Evolutionary conservation across 1,140 invertebrate genomes (phyloP).

Genomic region (Camponotus vicinus): DNA sequence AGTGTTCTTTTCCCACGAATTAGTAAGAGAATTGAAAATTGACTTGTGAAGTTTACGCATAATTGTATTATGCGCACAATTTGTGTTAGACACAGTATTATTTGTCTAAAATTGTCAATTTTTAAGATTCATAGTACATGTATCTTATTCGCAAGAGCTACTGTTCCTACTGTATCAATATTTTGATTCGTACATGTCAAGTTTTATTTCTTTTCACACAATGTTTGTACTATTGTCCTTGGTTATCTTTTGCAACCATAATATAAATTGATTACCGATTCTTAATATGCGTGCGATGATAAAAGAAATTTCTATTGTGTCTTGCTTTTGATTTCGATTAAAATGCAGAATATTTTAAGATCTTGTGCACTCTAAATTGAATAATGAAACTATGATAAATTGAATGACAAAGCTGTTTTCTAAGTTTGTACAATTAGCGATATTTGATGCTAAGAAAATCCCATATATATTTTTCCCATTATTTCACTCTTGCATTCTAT

Average conservation of each 20-base stretch:
- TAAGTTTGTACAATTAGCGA: slow-evolving; percentile 40
- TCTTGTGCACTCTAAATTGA: background rate
- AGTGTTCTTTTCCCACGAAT: too few species aligned
- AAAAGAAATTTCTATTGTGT: background rate
- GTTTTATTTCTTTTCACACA: background rate
- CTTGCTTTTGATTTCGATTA: slow-evolving; percentile 26
- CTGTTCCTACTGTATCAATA: slow-evolving; percentile 19
- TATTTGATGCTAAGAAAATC: background rate
- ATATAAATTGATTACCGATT: slow-evolving; percentile 4
- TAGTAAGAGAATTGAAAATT: too few species aligned
- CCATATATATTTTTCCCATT: slow-evolving; percentile 37
- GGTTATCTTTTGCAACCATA: background rate
- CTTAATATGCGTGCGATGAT: slow-evolving; percentile 1
- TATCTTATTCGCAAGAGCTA: slow-evolving; percentile 39
- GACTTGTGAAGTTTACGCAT: background rate
- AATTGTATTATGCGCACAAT: background rate
- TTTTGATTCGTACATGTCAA: background rate
- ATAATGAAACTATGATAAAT: background rate
- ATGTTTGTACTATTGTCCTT: background rate
- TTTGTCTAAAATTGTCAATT: slow-evolving; percentile 56
- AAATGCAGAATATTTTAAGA: slow-evolving; percentile 15
- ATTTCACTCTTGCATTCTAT: slow-evolving; percentile 42
- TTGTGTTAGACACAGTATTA: background rate
- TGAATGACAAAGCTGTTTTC: slow-evolving; percentile 21
- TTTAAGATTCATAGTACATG: slow-evolving; percentile 34